A percentile compares a stretch with the other conserved stretches of the same genome.
Conservation (phyloP, 2,797 vertebrate species). For the Notoglanidium macrostoma region DNA sequence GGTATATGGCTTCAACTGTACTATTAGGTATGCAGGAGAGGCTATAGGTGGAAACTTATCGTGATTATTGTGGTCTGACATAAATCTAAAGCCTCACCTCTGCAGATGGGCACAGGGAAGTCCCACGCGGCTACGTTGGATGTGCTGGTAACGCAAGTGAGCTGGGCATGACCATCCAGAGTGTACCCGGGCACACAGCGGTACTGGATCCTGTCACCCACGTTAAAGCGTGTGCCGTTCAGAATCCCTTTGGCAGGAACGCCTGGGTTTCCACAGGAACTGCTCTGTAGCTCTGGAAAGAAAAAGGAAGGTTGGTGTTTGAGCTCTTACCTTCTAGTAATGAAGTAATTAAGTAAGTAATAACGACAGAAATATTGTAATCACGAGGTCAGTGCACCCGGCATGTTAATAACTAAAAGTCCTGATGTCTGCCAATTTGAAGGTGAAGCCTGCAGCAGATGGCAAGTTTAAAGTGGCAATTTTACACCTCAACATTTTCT, state of each 20-base stretch:
- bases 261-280: conserved; percentile 96
- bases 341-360: too few species aligned
- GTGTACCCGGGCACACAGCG: conserved; percentile 92
- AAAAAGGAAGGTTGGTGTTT: neutral
- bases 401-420: neutral
- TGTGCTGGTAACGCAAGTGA: conserved; percentile 88
- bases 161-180: conserved; percentile 91
- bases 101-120: conserved; percentile 94
- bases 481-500: neutral
- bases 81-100: conserved; percentile 79
- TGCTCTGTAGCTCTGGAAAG: conserved; percentile 87
- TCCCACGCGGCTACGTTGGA: conserved; percentile 90
- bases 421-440: neutral
- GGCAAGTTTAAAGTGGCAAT: neutral
- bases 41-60: neutral
- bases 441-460: neutral
- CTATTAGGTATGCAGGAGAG: neutral
- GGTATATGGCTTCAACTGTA: neutral
- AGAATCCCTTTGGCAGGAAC: conserved; percentile 91
- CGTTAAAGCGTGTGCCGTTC: conserved; percentile 87
- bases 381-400: neutral
- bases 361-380: neutral
- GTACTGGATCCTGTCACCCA: conserved; percentile 92
- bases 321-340: neutral
- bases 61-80: neutral